Conservation (phyloP, 2,797 vertebrate species). For the Myripristis murdjan region DNA sequence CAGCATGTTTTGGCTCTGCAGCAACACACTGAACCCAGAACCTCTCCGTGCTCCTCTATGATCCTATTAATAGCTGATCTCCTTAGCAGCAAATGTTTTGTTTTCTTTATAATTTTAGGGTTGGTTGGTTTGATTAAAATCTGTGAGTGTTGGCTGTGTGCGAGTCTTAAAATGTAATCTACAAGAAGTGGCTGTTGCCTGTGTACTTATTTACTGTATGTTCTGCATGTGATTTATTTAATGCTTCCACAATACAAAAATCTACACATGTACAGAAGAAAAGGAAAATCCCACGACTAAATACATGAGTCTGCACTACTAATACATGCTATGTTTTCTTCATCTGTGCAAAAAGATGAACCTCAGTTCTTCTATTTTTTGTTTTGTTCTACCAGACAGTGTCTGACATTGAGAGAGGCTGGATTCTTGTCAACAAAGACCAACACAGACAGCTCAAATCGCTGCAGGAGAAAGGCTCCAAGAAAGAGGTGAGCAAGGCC, state of each 20-base stretch:
- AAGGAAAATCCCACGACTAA: too few species aligned
- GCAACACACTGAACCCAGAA: conserved; percentile 32
- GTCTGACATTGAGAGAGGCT: conserved; percentile 95
- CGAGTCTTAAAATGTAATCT: conserved; percentile 2
- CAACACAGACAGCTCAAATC: conserved; percentile 98
- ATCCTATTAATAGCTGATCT: conserved; percentile 36
- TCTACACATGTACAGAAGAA: background rate
- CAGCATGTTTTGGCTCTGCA: conserved; percentile 53
- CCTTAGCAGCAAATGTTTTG: conserved; percentile 32
- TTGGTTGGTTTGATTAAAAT: conserved; percentile 46
- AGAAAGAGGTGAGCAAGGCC: conserved; percentile 92
- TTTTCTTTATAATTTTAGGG: conserved; percentile 39
- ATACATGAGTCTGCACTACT: too few species aligned
- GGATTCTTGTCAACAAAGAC: conserved; percentile 98
- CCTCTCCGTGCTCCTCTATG: conserved; percentile 28
- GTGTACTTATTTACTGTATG: conserved; percentile 24
- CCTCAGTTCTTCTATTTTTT: conserved; percentile 9
- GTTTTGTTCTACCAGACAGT: conserved; percentile 87
- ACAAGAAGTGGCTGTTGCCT: conserved; percentile 12
- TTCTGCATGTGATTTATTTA: background rate
- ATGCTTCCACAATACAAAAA: conserved; percentile 16
- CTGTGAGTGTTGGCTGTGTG: conserved; percentile 27
- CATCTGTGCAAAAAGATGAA: conserved; percentile 44
- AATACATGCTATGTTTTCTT: conserved; percentile 11
- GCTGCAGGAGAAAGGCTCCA: conserved; percentile 98